phyloP scores from a whole-genome alignment of 2,888 invertebrate genomes.

The Hirtodrosophila histrioides region DNA sequence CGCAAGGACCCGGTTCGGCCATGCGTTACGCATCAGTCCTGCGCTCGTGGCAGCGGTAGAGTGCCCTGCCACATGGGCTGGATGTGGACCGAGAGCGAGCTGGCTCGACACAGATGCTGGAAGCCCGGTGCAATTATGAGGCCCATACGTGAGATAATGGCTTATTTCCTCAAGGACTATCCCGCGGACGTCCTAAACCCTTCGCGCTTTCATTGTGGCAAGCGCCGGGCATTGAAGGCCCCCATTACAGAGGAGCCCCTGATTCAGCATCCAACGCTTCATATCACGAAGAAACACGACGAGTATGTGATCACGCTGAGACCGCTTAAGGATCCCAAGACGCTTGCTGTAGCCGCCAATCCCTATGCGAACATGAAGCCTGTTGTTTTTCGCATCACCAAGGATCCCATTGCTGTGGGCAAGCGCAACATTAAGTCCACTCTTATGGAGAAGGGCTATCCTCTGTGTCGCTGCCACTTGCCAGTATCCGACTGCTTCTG shows the following conservation, averaged over 20 bases:
- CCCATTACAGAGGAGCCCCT: conserved; percentile 63
- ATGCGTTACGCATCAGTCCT: conserved; percentile 85
- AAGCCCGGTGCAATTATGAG: conserved; percentile 81
- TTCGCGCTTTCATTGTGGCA: conserved; percentile 60
- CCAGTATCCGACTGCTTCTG: conserved; percentile 83
- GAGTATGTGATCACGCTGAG: conserved; percentile 88
- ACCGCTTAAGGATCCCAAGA: conserved; percentile 87
- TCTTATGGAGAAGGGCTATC: conserved; percentile 85
- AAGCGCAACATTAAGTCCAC: conserved; percentile 85
- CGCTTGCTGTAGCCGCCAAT: conserved; percentile 86
- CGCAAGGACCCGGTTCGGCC: not conserved
- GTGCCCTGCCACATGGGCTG: conserved; percentile 89
- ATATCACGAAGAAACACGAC: conserved; percentile 88
- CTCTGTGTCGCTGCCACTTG: conserved; percentile 85
- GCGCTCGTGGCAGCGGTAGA: conserved; percentile 85
- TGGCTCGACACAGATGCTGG: conserved; percentile 75
- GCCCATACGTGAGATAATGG: conserved; percentile 81
- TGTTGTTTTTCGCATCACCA: conserved; percentile 88
- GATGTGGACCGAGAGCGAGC: conserved; percentile 86
- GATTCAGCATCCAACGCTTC: conserved; percentile 86
- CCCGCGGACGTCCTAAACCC: conserved; percentile 78
- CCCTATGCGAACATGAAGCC: conserved; percentile 89
- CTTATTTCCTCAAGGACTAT: conserved; percentile 81
- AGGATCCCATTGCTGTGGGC: conserved; percentile 85
- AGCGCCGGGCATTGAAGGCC: conserved; percentile 81